Evolutionary conservation across 1,140 invertebrate genomes (phyloP), one percentile per base, ranked within the genome.

Genomic region (Helicoverpa zea): DNA sequence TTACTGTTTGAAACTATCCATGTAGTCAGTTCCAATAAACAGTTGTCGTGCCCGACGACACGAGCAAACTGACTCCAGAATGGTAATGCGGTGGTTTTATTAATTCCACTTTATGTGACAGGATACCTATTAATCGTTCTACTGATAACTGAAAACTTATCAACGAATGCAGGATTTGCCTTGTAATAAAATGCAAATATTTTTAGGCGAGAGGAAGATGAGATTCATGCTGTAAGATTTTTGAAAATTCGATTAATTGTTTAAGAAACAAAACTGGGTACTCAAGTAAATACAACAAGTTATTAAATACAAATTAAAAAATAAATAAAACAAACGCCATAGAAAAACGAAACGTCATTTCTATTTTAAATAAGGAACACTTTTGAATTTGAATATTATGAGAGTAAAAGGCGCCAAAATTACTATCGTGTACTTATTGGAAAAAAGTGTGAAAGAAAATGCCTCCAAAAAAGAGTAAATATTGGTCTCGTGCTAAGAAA

Each of bases 71-170:
- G 89, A 89, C 81, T 81, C 72, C 70, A 66, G 56, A 80, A 83
- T 79, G 77, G 74, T 83, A 79, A 84, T 78, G 35, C 49, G 16
- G 64, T 80, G 35, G 85, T 87, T 81, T 85, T 74, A 78, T 86
- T 87, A 88, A 85, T 78, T 87, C 30, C 78, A 81, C 83, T 88
- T 88, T 83, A 77, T 77, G 87, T 88, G 87, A 87, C 85, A 89
- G 90, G 89, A 90, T 86, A 89, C 86, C 86, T 83, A 81, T 73
- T 16, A 81, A 86, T 87, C 87, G 89, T 90, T 87, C 86, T 87
- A 80, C 66, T 81, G 90, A 92, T 91, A 90, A 86, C 52, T 85
- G 64, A 84, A 87, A 83, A 78, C 14, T 90, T 87, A 89, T 89
- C 88, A 82, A 63, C 52, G 49, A 79, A 81, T 68, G 66, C 81